A percentile compares a stretch with the other conserved stretches of the same genome.
These are phyloP conservation scores for Pseudorasbora parva DNA, from an alignment of 2,113 vertebrate genomes.

Conservation along the genomic window DNA sequence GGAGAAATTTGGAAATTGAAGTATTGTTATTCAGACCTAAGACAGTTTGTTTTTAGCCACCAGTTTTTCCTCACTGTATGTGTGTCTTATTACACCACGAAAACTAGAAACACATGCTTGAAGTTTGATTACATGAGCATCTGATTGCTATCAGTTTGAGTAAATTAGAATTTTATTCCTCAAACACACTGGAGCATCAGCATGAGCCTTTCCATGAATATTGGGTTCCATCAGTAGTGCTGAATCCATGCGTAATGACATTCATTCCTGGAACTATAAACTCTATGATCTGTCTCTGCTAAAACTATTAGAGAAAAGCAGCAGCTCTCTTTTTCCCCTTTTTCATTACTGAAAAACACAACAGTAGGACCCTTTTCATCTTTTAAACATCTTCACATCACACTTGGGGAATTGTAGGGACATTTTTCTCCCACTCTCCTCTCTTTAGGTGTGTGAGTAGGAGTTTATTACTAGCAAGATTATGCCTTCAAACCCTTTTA, in stretches of 20 bases:
- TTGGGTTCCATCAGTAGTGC: slow-evolving; percentile 53
- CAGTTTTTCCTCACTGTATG: not conserved
- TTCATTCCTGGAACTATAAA: slow-evolving; percentile 70
- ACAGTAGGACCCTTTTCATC: slow-evolving; percentile 60
- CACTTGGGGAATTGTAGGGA: slow-evolving; percentile 39
- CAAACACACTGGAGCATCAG: slow-evolving; percentile 35
- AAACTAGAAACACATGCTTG: not conserved
- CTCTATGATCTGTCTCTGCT: slow-evolving; percentile 63
- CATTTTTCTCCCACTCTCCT: slow-evolving; percentile 57
- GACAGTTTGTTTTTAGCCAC: not conserved
- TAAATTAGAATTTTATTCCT: slow-evolving; percentile 21
- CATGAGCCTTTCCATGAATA: slow-evolving; percentile 32
- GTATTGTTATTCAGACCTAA: not conserved
- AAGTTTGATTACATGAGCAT: slow-evolving; percentile 23
- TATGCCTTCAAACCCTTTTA: not conserved
- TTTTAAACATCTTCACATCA: slow-evolving; percentile 21
- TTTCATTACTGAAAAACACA: slow-evolving; percentile 66
- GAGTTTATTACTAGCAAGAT: not conserved
- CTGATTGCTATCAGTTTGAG: slow-evolving; percentile 6
- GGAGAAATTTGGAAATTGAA: not conserved
- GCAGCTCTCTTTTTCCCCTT: slow-evolving; percentile 51
- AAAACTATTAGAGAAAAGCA: slow-evolving; percentile 67
- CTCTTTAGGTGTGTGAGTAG: slow-evolving; percentile 2
- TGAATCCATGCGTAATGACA: slow-evolving; percentile 61
- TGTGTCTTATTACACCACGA: not conserved